phyloP scores from a whole-genome alignment of 2,113 vertebrate genomes.

The Thermophis baileyi region DNA sequence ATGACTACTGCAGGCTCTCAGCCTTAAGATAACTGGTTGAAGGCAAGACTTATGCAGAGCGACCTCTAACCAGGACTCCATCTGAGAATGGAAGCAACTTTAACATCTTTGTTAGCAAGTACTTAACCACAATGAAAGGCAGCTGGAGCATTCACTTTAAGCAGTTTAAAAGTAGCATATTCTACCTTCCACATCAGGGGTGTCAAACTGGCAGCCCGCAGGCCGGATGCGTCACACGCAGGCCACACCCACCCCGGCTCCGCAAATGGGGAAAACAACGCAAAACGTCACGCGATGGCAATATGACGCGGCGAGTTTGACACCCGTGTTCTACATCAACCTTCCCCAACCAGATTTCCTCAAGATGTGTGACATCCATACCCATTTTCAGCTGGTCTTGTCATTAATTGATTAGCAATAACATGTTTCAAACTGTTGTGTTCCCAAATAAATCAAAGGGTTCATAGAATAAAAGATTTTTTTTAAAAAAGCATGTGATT shows the following conservation, averaged over 20 bases:
- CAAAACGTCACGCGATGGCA: too few species aligned
- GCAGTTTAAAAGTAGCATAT: neutral
- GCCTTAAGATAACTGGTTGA: neutral
- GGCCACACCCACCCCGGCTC: too few species aligned
- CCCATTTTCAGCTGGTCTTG: neutral
- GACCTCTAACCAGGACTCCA: neutral
- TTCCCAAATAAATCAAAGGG: slow-evolving; percentile 21
- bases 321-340: neutral
- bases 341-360: neutral
- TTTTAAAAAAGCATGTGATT: slow-evolving; percentile 5
- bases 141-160: neutral
- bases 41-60: neutral
- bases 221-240: too few species aligned
- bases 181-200: neutral
- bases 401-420: slow-evolving; percentile 19
- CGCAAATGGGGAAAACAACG: too few species aligned
- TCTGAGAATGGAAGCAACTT: neutral
- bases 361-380: neutral
- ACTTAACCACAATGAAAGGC: neutral
- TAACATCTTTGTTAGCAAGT: neutral
- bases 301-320: neutral
- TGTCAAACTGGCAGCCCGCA: too few species aligned
- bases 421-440: slow-evolving; percentile 48
- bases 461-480: slow-evolving; percentile 36
- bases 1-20: neutral